Evolutionary conservation across 2,113 vertebrate species (phyloP), one percentile per base, ranked within the genome.

Genomic region (Equus quagga): DNA sequence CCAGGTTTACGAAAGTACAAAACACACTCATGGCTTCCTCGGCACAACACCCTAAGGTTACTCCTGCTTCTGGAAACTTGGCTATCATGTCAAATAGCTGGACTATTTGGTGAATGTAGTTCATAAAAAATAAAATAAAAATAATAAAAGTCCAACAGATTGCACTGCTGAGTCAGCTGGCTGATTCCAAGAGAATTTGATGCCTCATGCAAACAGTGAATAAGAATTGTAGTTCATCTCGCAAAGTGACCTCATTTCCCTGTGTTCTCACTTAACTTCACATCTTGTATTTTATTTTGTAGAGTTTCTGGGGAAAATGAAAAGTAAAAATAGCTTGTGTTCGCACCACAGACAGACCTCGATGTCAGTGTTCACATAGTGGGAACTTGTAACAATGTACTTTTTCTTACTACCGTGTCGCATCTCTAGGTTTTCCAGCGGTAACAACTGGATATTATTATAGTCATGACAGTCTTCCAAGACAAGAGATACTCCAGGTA

Each of bases 1-100:
- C 23, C 49, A 69, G 58, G 8, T 75, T 36, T 84, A 90, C 44
- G 84, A 76, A 96, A 95, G 46, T n/a, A 80, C 33, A 96, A 83
- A 87, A 83, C 62, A 54, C 73, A 17, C 28, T 80, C 51, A 51
- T 13, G 11, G 49, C 11, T 56, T 67, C 36, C 51, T 87, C 65
- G 78, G 14, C 92, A 84, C 14, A 95, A 60, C 10, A 65, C 54
- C 24, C 62, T 79, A 7, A 26, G n/a, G 58, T 67, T 91, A 93
- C 86, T 93, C 62, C 31, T 89, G 8, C 31, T 78, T 81, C 26
- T 93, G 51, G 51, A 85, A 96, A 87, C 23, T 54, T 49, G 67
- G 54, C 58, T 75, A 69, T 88, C 41, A 54, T 54, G 18, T 73
- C 49, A 75, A 91, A 73, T 94, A 79, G 86, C 44, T 58, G 9